These are phyloP conservation scores for Corythoichthys haematopterus DNA, from an alignment of 2,113 vertebrate genomes.

Conservation along the genomic window DNA sequence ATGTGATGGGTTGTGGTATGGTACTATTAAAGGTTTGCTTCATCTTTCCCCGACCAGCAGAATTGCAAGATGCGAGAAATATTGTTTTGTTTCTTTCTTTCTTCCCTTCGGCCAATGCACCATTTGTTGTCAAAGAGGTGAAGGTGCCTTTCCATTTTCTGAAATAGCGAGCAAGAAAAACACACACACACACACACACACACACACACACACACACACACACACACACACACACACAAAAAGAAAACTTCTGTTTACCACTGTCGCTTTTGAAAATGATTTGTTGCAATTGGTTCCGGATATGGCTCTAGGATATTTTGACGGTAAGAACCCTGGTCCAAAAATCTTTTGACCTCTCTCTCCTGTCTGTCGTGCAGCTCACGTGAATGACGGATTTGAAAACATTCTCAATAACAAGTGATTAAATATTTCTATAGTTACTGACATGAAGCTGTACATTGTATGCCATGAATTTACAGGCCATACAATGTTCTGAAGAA, in stretches of 20 bases:
- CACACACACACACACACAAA: neutral
- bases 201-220: neutral
- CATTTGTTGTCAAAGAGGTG: constrained; percentile 29
- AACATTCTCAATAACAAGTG: constrained; percentile 22
- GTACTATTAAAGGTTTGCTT: constrained; percentile 26
- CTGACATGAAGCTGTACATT: constrained; percentile 17
- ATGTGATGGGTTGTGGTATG: constrained; percentile 21
- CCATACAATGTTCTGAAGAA: constrained; percentile 33
- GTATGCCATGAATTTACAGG: constrained; percentile 21
- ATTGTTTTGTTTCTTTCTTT: constrained; percentile 23
- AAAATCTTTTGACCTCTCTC: constrained; percentile 39
- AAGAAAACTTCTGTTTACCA: constrained; percentile 41
- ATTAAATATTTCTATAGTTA: constrained; percentile 37
- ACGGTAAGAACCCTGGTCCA: constrained; percentile 45
- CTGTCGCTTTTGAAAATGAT: constrained; percentile 66
- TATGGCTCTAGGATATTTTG: constrained; percentile 62
- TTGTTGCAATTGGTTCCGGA: constrained; percentile 65
- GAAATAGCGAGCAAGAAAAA: constrained; percentile 32
- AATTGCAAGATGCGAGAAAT: constrained; percentile 12
- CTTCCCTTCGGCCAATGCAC: constrained; percentile 24
- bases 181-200: neutral
- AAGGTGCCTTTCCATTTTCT: constrained; percentile 56
- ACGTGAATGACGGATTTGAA: constrained; percentile 39
- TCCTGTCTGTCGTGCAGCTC: constrained; percentile 7
- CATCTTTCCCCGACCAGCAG: constrained; percentile 20